Percentiles rank a stretch among this genome's conserved stretches.
These are phyloP conservation scores for Raja brachyura DNA, from an alignment of 2,113 vertebrate species.

Conservation along the genomic window DNA sequence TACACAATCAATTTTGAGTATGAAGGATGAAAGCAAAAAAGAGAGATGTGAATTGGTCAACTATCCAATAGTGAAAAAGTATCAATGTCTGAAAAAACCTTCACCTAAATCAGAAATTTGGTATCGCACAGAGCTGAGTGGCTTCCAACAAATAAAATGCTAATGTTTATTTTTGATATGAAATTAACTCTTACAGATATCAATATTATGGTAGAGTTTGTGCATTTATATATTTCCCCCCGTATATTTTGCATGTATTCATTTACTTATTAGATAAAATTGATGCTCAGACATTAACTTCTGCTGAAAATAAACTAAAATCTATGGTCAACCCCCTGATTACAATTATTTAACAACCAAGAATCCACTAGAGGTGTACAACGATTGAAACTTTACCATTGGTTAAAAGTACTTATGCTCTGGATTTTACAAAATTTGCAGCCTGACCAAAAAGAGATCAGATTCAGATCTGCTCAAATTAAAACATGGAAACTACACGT, in stretches of 20 bases:
- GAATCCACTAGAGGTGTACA: background rate
- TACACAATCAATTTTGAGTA: background rate
- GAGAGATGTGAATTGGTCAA: background rate
- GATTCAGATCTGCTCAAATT: background rate
- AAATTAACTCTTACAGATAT: background rate
- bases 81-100: background rate
- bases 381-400: background rate
- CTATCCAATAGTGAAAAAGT: background rate
- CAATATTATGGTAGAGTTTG: background rate
- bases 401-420: background rate
- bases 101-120: background rate
- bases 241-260: background rate
- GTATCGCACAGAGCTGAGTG: background rate
- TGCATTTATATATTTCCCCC: background rate
- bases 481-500: slow-evolving; percentile 1
- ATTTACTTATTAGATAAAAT: background rate
- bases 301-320: background rate
- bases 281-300: background rate
- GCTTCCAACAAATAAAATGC: background rate
- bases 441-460: background rate
- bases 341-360: background rate
- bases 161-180: background rate
- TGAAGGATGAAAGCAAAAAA: background rate
- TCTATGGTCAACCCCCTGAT: background rate
- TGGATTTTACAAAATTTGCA: background rate